Percentiles rank a stretch among this genome's conserved stretches.
Conservation (phyloP, 2,797 vertebrate genomes). For the Pantherophis vulpinus region DNA sequence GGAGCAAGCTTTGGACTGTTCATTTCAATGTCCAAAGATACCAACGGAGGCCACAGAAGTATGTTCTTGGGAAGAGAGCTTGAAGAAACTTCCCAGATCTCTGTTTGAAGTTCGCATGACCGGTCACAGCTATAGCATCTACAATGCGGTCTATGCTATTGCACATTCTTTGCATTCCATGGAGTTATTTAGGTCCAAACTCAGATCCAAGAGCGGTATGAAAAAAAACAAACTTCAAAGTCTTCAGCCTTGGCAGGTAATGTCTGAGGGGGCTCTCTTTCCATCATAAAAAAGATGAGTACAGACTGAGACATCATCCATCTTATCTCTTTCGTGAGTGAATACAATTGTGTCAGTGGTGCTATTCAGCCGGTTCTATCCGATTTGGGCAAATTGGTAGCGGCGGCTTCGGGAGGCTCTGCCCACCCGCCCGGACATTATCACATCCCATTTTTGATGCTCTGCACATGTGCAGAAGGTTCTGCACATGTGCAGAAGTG, state of each 20-base stretch:
- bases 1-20: constrained; percentile 6
- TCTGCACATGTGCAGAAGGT: too few species aligned
- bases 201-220: not conserved
- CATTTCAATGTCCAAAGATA: not conserved
- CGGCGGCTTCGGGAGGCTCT: fast-evolving
- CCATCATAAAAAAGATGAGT: not conserved
- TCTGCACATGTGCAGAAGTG: too few species aligned
- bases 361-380: too few species aligned
- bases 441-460: too few species aligned
- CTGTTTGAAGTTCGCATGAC: constrained; percentile 1
- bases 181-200: not conserved
- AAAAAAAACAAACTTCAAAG: not conserved
- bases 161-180: not conserved
- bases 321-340: not conserved
- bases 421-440: fast-evolving
- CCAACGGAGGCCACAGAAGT: not conserved
- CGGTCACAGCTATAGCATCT: constrained; percentile 12
- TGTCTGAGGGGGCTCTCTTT: too few species aligned
- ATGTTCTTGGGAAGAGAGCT: not conserved
- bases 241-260: constrained; percentile 11
- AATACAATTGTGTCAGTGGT: not conserved
- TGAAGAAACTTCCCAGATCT: not conserved
- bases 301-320: not conserved
- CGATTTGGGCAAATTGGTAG: too few species aligned
- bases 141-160: not conserved